Evolutionary conservation across 2,888 invertebrate genomes (phyloP), one percentile per base, ranked within the genome.

Genomic region (Tortricodes alternella): DNA sequence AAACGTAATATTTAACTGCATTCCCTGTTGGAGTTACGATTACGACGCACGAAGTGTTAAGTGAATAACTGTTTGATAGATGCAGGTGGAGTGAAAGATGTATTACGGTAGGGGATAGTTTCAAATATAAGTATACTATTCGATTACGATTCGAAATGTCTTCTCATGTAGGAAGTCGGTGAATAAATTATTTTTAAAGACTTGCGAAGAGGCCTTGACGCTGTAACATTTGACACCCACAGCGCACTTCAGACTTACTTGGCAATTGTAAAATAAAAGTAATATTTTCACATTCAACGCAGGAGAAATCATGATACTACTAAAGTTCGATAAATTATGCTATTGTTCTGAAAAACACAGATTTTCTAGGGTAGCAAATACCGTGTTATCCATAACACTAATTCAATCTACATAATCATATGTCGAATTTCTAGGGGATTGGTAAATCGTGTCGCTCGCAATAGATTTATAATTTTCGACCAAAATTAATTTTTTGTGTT

Each of bases 161-260:
- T 18, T 23, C 29, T 35, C 55, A 37, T 55, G 48, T 43, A 46
- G 46, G 44, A 38, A 53, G 49, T 44, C 23, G 19, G 44, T 39
- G 48, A 59, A 37, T 34, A 51, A 56, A 51, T 34, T 18, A 35
- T 46, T 41, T 37, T 43, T 46, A 39, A 56, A 51, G 46, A 52
- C 24, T 29, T 16, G 24, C 27, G 39, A 39, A 39, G 18, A 49
- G 35, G 49, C 46, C 43, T 56, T 56, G 56, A 13, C 27, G 29
- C 38, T 3, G 19, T 41, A 49, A 52, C 44, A 24, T 39, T 49
- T 57, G 44, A 58, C 60, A 58, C 60, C 60, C 60, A 60, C 60
- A 24, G 15, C 37, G 56, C 37, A 29, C 56, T 56, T 50, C 49
- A 49, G 15, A 43, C 43, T 55, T 43, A 21, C 11, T 13, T 23